Percentiles rank a stretch among this genome's conserved stretches.
Evolutionary conservation across 2,888 invertebrate genomes (phyloP).

Genomic region (Prenolepis imparis): DNA sequence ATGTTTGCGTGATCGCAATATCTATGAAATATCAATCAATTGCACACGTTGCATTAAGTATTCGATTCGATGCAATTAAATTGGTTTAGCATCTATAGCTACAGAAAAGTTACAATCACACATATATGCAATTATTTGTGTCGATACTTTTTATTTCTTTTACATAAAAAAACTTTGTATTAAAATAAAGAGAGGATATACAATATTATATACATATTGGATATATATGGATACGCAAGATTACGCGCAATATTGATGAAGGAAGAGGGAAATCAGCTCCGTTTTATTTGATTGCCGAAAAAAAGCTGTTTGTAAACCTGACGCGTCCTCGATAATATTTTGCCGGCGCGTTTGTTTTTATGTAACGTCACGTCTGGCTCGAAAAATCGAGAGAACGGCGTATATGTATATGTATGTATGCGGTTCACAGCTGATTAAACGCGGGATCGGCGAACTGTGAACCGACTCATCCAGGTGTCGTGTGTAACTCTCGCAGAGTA

Average conservation of each 20-base stretch:
- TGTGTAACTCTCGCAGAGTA: slow-evolving; percentile 54
- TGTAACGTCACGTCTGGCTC: slow-evolving; percentile 57
- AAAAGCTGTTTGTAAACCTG: slow-evolving; percentile 17
- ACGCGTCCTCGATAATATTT: slow-evolving; percentile 54
- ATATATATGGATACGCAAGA: neutral
- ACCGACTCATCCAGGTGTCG: slow-evolving; percentile 80
- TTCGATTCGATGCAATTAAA: neutral
- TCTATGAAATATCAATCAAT: slow-evolving; percentile 12
- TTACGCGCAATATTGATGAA: neutral
- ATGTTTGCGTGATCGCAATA: slow-evolving; percentile 44
- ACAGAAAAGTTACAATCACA: neutral
- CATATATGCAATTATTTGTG: neutral
- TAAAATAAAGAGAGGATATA: neutral
- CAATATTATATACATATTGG: neutral
- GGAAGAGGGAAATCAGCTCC: neutral
- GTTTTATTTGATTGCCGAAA: slow-evolving; percentile 14
- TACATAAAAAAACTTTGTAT: neutral
- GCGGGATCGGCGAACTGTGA: slow-evolving; percentile 80
- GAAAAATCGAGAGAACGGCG: slow-evolving; percentile 40
- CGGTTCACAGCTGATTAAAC: slow-evolving; percentile 81
- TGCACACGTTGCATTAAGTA: neutral
- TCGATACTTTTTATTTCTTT: neutral
- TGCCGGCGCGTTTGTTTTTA: slow-evolving; percentile 54
- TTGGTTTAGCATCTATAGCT: neutral
- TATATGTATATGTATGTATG: slow-evolving; percentile 54